Percentiles rank a stretch among this genome's conserved stretches.
phyloP scores from a whole-genome alignment of 1,140 invertebrate species.

The Papilio polytes region DNA sequence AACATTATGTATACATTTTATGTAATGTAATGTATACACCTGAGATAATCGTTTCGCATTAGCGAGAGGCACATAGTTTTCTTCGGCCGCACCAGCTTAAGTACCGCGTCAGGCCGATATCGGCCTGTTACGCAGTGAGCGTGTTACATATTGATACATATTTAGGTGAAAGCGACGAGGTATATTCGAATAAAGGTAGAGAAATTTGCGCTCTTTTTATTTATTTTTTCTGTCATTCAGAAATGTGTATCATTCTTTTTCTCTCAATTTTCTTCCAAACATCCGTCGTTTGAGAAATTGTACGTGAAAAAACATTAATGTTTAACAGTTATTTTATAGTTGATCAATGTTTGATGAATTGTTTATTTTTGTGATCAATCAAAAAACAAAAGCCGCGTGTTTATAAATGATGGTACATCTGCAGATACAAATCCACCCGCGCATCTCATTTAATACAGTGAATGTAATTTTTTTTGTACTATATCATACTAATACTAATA shows the following conservation, averaged over 20 bases:
- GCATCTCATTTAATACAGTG: neutral
- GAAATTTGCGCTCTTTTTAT: neutral
- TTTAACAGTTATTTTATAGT: slow-evolving; percentile 10
- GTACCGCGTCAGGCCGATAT: no score
- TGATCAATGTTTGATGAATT: slow-evolving; percentile 13
- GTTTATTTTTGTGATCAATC: slow-evolving; percentile 11
- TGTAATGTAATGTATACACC: no score
- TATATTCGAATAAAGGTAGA: neutral
- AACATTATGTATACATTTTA: no score
- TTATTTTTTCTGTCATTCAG: neutral
- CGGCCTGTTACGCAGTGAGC: no score
- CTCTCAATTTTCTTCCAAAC: neutral
- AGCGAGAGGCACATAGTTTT: no score
- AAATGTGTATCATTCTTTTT: neutral
- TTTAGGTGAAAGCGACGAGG: no score
- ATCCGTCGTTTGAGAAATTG: neutral
- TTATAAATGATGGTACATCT: neutral
- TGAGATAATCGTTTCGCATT: no score
- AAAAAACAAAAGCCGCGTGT: slow-evolving; percentile 5
- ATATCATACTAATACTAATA: no score
- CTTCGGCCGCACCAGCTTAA: no score
- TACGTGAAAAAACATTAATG: neutral
- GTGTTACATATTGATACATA: no score
- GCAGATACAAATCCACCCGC: neutral
- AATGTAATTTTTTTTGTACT: neutral